Base-by-base conservation (phyloP, 2,113 vertebrate genomes). In the Pollachius pollachius region DNA sequence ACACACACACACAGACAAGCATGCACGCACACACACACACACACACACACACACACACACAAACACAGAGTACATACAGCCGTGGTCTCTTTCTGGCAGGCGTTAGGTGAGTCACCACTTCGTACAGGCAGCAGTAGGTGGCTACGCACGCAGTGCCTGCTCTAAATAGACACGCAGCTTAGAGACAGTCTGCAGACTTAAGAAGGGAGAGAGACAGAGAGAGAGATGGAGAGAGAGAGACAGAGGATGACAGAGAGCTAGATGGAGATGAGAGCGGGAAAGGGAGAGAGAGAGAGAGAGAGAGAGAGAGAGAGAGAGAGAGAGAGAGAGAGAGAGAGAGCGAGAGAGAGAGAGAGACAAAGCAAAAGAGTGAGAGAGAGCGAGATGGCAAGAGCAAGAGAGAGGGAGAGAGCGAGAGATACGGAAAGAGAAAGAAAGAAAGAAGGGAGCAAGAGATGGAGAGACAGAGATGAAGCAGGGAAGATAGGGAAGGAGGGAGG, bases 101-200 rank as follows among this genome's bases (percentile, higher is more conserved):
- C 81, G 85, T 85, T 84, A 84, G 80, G 83, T 89, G 87, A 90
- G 77, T 89, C 87, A 90, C 86, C 87, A 73, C 80, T 81, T 87
- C 84, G 85, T 86, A 85, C 80, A 30, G 15, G 13, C 25, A 74
- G 76, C 78, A 83, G 87, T 86, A 87, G 88, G 89, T 79, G 84
- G 87, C 83, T 85, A 85, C 73, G 76, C 30, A 30, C 30, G 30
- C 30, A 30, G 84, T 82, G 81, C 63, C 77, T 70, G 75, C 82
- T 87, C 84, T 84, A 87, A 86, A 91, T 86, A 83, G 81, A 87
- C 71, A 67, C 48, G 82, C 70, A 82, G 84, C 72, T 80, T 63
- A 3, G 37, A 83, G 80, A 77, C 77, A 67, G 73, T 84, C 78
- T 76, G 79, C 67, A 75, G 73, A 74, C 72, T 78, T 73, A 81